A percentile compares a stretch with the other conserved stretches of the same genome.
phyloP scores from a whole-genome alignment of 2,888 invertebrate genomes.

The Lomographa bimaculata region DNA sequence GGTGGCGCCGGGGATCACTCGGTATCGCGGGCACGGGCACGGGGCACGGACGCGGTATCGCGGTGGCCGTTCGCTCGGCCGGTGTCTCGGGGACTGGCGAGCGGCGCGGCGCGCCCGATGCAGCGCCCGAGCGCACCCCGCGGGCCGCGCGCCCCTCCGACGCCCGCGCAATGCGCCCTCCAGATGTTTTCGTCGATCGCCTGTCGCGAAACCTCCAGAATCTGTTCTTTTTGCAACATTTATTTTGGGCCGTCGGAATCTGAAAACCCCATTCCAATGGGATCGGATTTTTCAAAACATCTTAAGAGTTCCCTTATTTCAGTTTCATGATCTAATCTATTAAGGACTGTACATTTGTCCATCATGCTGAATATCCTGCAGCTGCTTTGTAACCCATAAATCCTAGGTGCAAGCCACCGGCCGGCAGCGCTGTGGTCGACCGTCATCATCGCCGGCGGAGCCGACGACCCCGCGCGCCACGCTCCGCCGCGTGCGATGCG shows the following conservation, averaged over 20 bases:
- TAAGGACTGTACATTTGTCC: no score
- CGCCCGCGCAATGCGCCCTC: constrained; percentile 71
- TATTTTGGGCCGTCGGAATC: background rate
- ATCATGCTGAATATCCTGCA: background rate
- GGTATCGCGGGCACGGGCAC: constrained; percentile 46
- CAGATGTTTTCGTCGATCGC: constrained; percentile 57
- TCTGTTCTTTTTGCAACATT: constrained; percentile 26
- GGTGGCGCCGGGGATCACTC: constrained; percentile 58
- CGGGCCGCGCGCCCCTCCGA: constrained; percentile 51
- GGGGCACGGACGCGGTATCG: constrained; percentile 49
- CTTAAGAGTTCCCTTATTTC: background rate
- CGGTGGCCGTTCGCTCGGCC: constrained; percentile 81
- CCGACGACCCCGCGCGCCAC: constrained; percentile 71
- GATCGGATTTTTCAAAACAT: background rate
- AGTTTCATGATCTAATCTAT: no score
- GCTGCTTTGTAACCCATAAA: constrained; percentile 13
- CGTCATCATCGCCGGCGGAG: constrained; percentile 38
- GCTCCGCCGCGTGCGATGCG: constrained; percentile 61
- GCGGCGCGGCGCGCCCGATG: constrained; percentile 55
- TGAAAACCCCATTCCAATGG: background rate
- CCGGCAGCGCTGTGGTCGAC: constrained; percentile 35
- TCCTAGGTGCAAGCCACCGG: constrained; percentile 11
- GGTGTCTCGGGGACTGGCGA: constrained; percentile 82
- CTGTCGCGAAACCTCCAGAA: constrained; percentile 58
- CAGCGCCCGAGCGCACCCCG: constrained; percentile 71